These are phyloP conservation scores for Dynastes grantii DNA, from an alignment of 2,888 invertebrate species.

Conservation along the genomic window DNA sequence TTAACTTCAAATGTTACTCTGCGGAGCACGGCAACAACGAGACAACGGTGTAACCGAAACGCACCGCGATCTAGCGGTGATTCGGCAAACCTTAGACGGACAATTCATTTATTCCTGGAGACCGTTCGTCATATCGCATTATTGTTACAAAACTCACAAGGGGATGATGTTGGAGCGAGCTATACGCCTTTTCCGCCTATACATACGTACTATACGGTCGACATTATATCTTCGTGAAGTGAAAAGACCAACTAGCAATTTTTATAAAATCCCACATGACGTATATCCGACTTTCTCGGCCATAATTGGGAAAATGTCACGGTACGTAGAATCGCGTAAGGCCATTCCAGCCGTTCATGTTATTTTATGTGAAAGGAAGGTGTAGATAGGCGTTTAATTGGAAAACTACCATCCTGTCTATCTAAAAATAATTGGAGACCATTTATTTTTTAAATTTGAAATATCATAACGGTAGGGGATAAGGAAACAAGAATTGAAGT, in stretches of 20 bases:
- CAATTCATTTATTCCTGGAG: conserved; percentile 28
- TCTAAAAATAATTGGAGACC: not conserved
- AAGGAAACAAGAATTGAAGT: too few relatives aligned
- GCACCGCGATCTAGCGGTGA: not conserved
- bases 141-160: conserved; percentile 16
- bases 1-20: not conserved
- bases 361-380: not conserved
- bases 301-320: conserved; percentile 32
- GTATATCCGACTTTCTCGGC: conserved; percentile 19
- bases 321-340: not conserved
- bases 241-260: conserved; percentile 25
- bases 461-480: too few relatives aligned
- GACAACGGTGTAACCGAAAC: conserved; percentile 3
- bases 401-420: not conserved
- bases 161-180: not conserved
- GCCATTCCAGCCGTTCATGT: not conserved
- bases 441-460: too few relatives aligned
- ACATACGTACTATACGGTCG: not conserved
- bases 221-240: not conserved
- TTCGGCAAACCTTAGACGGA: conserved; percentile 11
- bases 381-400: not conserved
- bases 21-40: not conserved
- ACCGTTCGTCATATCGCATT: conserved; percentile 18
- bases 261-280: conserved; percentile 33
- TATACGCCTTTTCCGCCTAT: not conserved